A percentile compares a stretch with the other conserved stretches of the same genome.
Conservation (phyloP, 1,140 invertebrate species). For the Rhagoletis pomonella region DNA sequence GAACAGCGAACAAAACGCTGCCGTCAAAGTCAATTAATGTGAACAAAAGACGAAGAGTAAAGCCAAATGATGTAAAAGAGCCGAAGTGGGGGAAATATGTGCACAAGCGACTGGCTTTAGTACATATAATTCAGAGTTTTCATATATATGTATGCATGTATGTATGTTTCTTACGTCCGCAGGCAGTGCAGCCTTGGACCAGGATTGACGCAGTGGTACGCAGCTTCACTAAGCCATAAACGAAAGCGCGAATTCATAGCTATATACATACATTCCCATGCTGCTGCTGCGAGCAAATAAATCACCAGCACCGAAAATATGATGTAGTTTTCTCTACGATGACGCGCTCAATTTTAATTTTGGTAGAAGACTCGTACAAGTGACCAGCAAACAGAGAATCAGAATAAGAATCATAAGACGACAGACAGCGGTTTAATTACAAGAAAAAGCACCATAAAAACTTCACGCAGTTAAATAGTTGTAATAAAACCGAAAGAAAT, state of each 20-base stretch:
- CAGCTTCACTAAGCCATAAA: neutral
- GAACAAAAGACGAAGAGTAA: too few species aligned
- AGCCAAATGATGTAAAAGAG: too few species aligned
- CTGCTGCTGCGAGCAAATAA: neutral
- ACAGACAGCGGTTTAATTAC: constrained; percentile 21
- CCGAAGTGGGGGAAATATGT: too few species aligned
- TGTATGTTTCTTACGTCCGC: too few species aligned
- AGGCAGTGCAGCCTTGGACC: too few species aligned
- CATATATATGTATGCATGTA: too few species aligned
- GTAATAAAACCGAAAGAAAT: constrained; percentile 7
- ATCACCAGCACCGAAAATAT: constrained; percentile 9
- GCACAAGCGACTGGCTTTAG: too few species aligned
- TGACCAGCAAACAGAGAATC: neutral
- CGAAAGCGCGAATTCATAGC: neutral
- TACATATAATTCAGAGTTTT: too few species aligned
- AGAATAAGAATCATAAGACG: neutral
- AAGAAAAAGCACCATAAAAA: neutral
- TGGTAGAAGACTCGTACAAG: neutral
- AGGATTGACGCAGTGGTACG: constrained; percentile 15
- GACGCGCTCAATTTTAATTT: constrained; percentile 6
- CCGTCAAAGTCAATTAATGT: too few species aligned
- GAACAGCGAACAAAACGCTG: too few species aligned
- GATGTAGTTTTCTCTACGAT: neutral
- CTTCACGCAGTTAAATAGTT: neutral
- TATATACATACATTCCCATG: neutral